A percentile compares a stretch with the other conserved stretches of the same genome.
phyloP scores from a whole-genome alignment of 2,113 vertebrate genomes.

The Tachycineta bicolor region DNA sequence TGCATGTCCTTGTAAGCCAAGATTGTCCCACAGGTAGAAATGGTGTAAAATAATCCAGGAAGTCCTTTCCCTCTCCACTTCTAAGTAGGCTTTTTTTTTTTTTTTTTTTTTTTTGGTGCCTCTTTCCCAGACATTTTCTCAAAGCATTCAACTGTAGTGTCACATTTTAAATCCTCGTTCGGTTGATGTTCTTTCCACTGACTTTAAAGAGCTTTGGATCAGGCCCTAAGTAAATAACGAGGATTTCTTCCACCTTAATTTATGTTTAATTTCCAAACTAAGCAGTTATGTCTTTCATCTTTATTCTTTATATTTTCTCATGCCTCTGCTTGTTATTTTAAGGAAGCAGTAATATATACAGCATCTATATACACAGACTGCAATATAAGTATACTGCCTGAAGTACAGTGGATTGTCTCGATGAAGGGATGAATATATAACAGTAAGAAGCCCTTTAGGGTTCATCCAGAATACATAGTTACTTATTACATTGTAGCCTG shows the following conservation, averaged over 20 bases:
- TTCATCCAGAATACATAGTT: conserved; percentile 54
- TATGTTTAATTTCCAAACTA: conserved; percentile 52
- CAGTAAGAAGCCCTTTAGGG: conserved; percentile 22
- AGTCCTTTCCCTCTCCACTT: background rate
- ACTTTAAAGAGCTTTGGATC: conserved; percentile 22
- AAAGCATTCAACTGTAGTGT: background rate
- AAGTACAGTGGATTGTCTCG: conserved; percentile 29
- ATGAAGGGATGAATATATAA: conserved; percentile 4
- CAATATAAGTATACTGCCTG: conserved; percentile 27
- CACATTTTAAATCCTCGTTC: background rate
- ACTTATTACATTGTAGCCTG: background rate
- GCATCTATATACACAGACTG: conserved; percentile 48
- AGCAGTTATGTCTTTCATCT: conserved; percentile 55
- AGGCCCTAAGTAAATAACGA: conserved; percentile 48
- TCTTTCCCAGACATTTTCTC: conserved; percentile 3
- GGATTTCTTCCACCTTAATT: conserved; percentile 49
- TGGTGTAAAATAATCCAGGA: background rate
- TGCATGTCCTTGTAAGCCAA: background rate
- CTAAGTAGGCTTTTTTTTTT: background rate
- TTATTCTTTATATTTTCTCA: conserved; percentile 50
- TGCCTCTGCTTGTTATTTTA: conserved; percentile 67
- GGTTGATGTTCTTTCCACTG: background rate
- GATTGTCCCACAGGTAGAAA: background rate
- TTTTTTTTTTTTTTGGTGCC: background rate
- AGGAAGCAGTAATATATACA: conserved; percentile 62